Conservation (phyloP, 2,888 invertebrate genomes). For the Leptura quadrifasciata region DNA sequence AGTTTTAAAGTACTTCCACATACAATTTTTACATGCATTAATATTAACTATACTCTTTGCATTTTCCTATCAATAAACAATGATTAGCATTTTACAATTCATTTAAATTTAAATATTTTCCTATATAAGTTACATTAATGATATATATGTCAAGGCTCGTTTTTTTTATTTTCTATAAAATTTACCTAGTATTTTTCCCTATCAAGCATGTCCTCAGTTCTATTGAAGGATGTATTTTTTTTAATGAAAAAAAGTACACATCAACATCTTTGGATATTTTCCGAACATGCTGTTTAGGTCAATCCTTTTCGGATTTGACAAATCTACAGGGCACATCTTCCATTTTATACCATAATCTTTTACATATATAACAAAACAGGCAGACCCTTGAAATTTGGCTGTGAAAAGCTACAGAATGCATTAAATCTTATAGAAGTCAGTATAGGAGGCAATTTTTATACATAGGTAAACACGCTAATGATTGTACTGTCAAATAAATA, state of each 20-base stretch:
- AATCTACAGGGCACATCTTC: slow-evolving; percentile 13
- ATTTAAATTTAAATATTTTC: slow-evolving; percentile 41
- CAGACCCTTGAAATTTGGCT: neutral
- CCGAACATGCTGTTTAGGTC: slow-evolving; percentile 15
- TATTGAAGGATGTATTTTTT: slow-evolving; percentile 20
- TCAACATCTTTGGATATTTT: slow-evolving; percentile 10
- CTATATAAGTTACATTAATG: slow-evolving; percentile 41
- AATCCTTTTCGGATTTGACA: neutral
- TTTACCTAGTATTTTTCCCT: slow-evolving; percentile 30
- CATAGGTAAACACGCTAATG: neutral
- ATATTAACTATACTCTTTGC: slow-evolving; percentile 39
- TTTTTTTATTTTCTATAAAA: slow-evolving; percentile 38
- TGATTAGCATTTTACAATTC: slow-evolving; percentile 35
- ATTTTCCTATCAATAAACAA: slow-evolving; percentile 39
- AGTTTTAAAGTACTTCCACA: slow-evolving; percentile 37
- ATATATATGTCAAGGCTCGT: slow-evolving; percentile 41
- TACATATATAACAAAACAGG: neutral
- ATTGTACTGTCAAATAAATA: neutral
- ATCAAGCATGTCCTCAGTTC: slow-evolving; percentile 22
- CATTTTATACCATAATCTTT: slow-evolving; percentile 13
- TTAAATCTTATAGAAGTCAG: neutral
- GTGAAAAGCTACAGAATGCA: neutral
- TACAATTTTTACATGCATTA: slow-evolving; percentile 41
- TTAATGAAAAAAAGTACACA: slow-evolving; percentile 32
- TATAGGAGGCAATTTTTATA: no score